phyloP scores from a whole-genome alignment of 2,113 vertebrate genomes.

The Xyliphius kryptos region DNA sequence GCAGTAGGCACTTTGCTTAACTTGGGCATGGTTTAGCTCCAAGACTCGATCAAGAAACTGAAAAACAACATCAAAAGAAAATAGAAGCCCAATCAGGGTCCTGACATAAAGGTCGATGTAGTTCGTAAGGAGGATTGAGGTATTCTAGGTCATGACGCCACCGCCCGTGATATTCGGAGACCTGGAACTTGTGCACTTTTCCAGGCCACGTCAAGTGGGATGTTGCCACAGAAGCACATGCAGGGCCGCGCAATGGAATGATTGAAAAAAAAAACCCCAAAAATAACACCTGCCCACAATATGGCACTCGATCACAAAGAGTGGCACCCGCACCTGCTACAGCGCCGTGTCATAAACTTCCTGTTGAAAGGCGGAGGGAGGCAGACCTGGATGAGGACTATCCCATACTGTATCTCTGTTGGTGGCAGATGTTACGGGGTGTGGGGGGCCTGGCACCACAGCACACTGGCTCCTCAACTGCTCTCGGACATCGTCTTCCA shows the following conservation, averaged over 20 bases:
- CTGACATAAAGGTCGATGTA: conserved; percentile 63
- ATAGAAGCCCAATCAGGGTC: conserved; percentile 34
- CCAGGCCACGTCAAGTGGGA: neutral
- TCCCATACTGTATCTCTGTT: conserved; percentile 63
- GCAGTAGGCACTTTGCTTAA: conserved; percentile 69
- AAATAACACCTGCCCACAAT: conserved; percentile 42
- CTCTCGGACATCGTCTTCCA: conserved; percentile 89
- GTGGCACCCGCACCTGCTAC: conserved; percentile 52
- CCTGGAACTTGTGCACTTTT: conserved; percentile 22
- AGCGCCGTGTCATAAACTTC: conserved; percentile 94
- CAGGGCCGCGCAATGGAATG: conserved; percentile 31
- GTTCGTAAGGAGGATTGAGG: conserved; percentile 46
- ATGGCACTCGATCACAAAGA: conserved; percentile 47
- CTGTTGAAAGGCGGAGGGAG: conserved; percentile 58
- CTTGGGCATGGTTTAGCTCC: conserved; percentile 49
- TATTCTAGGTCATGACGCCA: conserved; percentile 47
- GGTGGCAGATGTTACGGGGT: conserved; percentile 47
- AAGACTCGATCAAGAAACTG: conserved; percentile 45
- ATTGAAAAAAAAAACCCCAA: conserved; percentile 48
- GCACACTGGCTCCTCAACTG: conserved; percentile 72
- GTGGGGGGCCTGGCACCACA: conserved; percentile 53
- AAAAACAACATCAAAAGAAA: neutral
- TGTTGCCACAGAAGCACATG: conserved; percentile 20
- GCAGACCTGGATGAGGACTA: conserved; percentile 55
- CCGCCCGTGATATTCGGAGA: conserved; percentile 34